Evolutionary conservation across 2,113 vertebrate genomes (phyloP).

Genomic region (Crotalus helleri): DNA sequence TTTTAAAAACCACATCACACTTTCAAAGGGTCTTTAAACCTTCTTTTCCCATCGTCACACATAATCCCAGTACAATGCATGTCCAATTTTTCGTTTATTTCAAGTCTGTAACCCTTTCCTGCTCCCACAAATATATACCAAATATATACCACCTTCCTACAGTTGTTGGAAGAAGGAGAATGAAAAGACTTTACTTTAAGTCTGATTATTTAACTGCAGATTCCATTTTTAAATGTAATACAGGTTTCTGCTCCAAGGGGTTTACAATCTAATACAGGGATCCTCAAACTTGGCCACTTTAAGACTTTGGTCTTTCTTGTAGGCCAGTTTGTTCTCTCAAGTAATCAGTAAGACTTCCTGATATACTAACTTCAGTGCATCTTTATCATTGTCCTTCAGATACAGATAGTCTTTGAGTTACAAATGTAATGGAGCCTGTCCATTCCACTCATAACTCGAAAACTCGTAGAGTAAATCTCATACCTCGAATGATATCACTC

Average conservation of each 20-base stretch:
- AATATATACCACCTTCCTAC: not conserved
- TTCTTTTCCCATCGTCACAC: not conserved
- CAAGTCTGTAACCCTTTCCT: not conserved
- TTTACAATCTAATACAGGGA: not conserved
- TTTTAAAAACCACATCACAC: not conserved
- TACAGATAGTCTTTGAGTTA: too few relatives aligned
- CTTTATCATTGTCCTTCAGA: too few relatives aligned
- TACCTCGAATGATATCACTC: too few relatives aligned
- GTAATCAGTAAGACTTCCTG: too few relatives aligned
- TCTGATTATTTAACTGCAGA: not conserved
- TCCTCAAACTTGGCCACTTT: too few relatives aligned
- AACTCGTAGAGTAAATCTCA: too few relatives aligned
- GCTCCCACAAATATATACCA: not conserved
- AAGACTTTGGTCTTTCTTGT: too few relatives aligned
- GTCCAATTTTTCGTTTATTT: not conserved
- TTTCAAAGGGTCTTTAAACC: not conserved
- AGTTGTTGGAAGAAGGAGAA: not conserved
- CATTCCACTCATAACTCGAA: too few relatives aligned
- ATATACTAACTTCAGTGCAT: too few relatives aligned
- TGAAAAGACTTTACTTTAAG: not conserved
- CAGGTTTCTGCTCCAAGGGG: not conserved
- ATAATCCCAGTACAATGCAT: not conserved
- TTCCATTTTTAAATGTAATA: not conserved
- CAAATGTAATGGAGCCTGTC: too few relatives aligned
- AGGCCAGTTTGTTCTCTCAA: too few relatives aligned